Evolutionary conservation across 1,140 invertebrate genomes (phyloP).

Genomic region (Atta colombica): DNA sequence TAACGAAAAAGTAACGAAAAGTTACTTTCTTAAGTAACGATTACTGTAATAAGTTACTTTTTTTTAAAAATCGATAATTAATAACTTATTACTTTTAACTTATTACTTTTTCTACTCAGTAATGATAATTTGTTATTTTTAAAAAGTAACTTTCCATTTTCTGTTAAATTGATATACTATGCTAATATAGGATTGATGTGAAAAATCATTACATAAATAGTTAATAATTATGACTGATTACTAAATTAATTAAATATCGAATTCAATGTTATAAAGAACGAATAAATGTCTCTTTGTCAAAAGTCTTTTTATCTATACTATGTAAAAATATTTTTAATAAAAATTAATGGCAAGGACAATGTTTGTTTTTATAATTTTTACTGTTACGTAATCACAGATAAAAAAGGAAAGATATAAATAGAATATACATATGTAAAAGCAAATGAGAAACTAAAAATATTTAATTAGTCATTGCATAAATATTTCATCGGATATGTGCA

Average conservation of each 20-base stretch:
- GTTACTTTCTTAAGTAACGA: no score
- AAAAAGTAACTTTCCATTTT: no score
- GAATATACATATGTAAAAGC: background rate
- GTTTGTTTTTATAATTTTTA: background rate
- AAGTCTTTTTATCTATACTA: background rate
- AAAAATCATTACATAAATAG: background rate
- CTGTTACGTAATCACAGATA: background rate
- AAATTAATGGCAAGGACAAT: background rate
- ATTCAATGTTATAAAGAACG: background rate
- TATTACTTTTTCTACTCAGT: no score
- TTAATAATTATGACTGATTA: background rate
- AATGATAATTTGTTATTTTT: no score
- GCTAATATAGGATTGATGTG: background rate
- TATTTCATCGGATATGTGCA: constrained; percentile 11
- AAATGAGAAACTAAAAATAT: background rate
- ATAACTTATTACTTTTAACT: no score
- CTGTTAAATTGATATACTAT: background rate
- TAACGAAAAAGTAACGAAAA: no score
- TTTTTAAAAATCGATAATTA: no score
- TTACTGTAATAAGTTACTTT: no score
- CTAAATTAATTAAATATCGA: background rate
- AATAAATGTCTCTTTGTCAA: background rate
- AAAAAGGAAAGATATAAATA: background rate
- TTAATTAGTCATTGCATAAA: constrained; percentile 22
- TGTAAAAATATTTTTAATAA: background rate